phyloP scores from a whole-genome alignment of 2,797 vertebrate species.

The Eospalax fontanierii region DNA sequence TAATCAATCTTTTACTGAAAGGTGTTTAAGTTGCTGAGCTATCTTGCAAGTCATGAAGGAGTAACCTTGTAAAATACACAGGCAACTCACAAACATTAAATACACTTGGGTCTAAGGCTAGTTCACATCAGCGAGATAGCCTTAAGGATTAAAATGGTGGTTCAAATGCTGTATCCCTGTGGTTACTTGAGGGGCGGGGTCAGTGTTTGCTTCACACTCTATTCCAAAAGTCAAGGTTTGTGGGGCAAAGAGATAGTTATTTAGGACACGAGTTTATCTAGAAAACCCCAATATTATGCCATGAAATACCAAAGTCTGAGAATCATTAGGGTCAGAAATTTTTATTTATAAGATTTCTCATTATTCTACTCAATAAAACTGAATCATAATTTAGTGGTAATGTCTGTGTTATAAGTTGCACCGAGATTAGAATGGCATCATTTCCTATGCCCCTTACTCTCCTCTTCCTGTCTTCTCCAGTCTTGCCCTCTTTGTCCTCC shows the following conservation, averaged over 20 bases:
- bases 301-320: neutral
- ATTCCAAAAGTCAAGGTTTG: neutral
- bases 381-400: slow-evolving; percentile 1
- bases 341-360: neutral
- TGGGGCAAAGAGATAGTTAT: neutral
- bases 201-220: neutral
- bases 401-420: neutral
- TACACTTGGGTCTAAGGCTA: neutral
- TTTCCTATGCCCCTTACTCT: neutral
- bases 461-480: neutral
- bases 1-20: slow-evolving; percentile 21
- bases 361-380: neutral
- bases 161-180: neutral
- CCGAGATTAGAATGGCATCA: neutral
- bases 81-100: neutral
- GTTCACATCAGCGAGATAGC: neutral
- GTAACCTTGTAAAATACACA: neutral
- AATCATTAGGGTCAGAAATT: neutral
- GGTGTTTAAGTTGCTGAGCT: slow-evolving; percentile 19
- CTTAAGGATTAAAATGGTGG: slow-evolving; percentile 5
- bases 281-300: slow-evolving; percentile 1
- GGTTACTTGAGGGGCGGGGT: neutral
- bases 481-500: neutral
- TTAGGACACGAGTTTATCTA: neutral
- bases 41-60: neutral